Conservation (phyloP, 2,797 vertebrate genomes). For the Morelia viridis region DNA sequence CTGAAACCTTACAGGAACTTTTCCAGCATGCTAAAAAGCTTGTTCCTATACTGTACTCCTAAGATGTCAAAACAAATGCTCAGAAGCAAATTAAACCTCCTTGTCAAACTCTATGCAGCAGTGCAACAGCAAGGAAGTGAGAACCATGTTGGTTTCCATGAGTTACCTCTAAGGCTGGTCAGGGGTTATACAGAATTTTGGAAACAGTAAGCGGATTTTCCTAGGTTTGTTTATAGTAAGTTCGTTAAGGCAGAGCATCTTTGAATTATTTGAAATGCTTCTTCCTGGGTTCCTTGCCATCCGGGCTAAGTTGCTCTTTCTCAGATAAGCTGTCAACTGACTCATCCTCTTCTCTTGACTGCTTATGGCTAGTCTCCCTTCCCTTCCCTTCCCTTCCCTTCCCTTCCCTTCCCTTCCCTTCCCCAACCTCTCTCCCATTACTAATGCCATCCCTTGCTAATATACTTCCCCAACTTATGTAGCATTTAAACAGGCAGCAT, state of each 20-base stretch:
- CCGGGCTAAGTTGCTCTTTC: not conserved
- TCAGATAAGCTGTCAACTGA: not conserved
- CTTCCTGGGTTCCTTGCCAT: not conserved
- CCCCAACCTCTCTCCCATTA: not conserved
- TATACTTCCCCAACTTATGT: not conserved
- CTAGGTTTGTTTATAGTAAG: not conserved
- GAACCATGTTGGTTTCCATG: not conserved
- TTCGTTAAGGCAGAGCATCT: not conserved
- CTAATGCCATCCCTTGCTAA: not conserved
- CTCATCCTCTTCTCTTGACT: not conserved
- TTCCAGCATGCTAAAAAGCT: not conserved
- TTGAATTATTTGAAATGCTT: not conserved
- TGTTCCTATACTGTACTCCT: not conserved
- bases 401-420: not conserved
- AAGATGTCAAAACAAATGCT: not conserved
- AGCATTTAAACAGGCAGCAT: conserved; percentile 4
- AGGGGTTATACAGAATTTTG: not conserved
- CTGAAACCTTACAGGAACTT: not conserved
- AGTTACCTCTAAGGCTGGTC: not conserved
- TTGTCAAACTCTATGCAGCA: not conserved
- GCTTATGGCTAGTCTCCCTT: not conserved
- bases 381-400: not conserved
- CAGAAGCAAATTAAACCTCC: not conserved
- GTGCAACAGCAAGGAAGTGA: not conserved
- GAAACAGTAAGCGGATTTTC: not conserved